Evolutionary conservation across 2,113 vertebrate species (phyloP), one percentile per base, ranked within the genome.

Genomic region (Sapayoa aenigma): DNA sequence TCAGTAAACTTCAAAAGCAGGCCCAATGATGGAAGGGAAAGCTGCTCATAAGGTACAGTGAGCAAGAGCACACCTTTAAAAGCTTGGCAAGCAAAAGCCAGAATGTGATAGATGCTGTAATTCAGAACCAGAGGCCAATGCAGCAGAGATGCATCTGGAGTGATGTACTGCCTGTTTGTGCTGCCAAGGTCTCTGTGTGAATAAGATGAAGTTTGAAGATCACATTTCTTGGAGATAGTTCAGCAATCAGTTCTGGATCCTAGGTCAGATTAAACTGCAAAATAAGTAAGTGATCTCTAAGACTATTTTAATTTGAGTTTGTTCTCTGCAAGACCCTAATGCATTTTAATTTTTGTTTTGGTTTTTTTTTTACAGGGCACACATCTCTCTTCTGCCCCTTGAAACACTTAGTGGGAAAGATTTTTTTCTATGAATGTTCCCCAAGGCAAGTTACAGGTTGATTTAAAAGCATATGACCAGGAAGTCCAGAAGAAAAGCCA

Each of bases 1-100:
- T 94, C 94, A 90, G 95, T 93, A 96, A 96, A 96, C 94, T 97
- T 97, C 93, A 97, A 96, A 96, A 95, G 76, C 69, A 81, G n/a
- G 44, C 37, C 94, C 65, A 95, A 24, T 97, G 96, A 96, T 94
- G 93, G 95, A 96, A 94, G 20, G 52, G 85, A 95, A 94, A 95
- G 69, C 60, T 2, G n/a, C 90, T 97, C 90, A 81, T 88, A 94
- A 96, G 85, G 94, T 95, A 96, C 96, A 97, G 94, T 96, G 94
- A 95, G 93, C 92, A 96, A 96, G 68, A 96, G 88, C 94, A 93
- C 77, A 94, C 92, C 92, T 96, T 96, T 96, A 94, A 96, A 96
- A 94, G 76, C 95, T 86, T 96, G 92, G 95, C 94, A 96, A 96
- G 95, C 76, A 95, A 90, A 94, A 96, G 88, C 55, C 88, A 65